Base-by-base conservation (phyloP, 1,140 invertebrate species). In the Reticulitermes speratus region DNA sequence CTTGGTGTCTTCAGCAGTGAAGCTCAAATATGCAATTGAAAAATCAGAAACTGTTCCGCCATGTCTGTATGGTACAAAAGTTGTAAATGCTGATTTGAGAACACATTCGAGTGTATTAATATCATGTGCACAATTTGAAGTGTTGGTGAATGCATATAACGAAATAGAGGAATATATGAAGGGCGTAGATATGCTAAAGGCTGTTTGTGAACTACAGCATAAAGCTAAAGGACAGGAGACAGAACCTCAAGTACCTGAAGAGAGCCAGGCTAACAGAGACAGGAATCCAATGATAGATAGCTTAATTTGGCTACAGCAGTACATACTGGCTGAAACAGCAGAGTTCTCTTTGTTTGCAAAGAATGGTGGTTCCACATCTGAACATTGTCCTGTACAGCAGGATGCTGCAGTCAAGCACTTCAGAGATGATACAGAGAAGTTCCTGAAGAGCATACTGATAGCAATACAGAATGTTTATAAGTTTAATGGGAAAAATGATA, bases 381-480 rank as follows among this genome's bases (percentile, higher is more conserved):
- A 48, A 48, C 16, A 48, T 16, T 5, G 19, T 1, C 19, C 19
- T 55, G 3, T 16, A 55, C 52, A 5, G 19, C 52, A 55, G 52
- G 52, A 55, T 5, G 19, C 52, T 21, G 19, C 19, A 55, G 75
- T 83, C 25, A 59, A 89, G 59, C 86, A 89, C 82, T 91, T 92
- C 86, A 87, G 91, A 52, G 88, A 87, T 25, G 88, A 92, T 88
- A 88, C 94, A 9, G 93, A 95, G 89, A 91, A 92, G 87, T 90
- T 95, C 83, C 89, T 94, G 2, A 93, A 94, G 84, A 92, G 90
- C 65, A 92, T 95, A 88, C 90, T 96, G 2, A 87, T 95, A 14
- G 90, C 93, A 0, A 92, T 96, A 86, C 95, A 96, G 89, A 94
- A 94, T 83, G 90, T 96, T 69, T 95, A 94, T 88, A 96, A 96